Percentiles rank a stretch among this genome's conserved stretches.
phyloP scores from a whole-genome alignment of 2,797 vertebrate species.

The Crypturellus tataupa region DNA sequence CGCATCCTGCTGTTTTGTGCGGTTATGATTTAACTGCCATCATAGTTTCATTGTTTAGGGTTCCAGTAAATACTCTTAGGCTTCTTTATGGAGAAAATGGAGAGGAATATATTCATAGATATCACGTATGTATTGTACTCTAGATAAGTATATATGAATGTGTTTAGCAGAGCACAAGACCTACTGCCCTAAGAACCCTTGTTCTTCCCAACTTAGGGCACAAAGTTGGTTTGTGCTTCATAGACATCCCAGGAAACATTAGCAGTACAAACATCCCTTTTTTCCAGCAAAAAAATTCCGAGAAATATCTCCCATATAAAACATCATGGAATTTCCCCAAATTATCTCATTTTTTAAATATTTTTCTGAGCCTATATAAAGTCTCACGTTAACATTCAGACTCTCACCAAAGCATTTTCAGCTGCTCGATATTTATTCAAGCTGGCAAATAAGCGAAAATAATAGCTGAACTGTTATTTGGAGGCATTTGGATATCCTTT shows the following conservation, averaged over 20 bases:
- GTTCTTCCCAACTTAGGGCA: not conserved
- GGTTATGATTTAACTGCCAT: slow-evolving; percentile 16
- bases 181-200: not conserved
- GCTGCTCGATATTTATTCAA: not conserved
- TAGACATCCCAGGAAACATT: not conserved
- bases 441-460: slow-evolving; percentile 16
- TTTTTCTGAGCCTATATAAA: not conserved
- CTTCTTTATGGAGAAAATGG: not conserved
- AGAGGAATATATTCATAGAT: not conserved
- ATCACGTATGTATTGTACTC: not conserved
- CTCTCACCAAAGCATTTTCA: not conserved
- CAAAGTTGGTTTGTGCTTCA: not conserved
- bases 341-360: slow-evolving; percentile 24
- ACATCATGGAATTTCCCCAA: slow-evolving; percentile 13
- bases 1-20: slow-evolving; percentile 28
- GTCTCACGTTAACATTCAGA: not conserved
- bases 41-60: not conserved
- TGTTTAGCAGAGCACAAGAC: not conserved
- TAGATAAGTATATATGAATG: not conserved
- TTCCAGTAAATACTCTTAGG: slow-evolving; percentile 1
- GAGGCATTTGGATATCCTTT: not conserved
- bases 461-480: slow-evolving; percentile 10
- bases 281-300: not conserved
- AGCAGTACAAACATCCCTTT: not conserved
- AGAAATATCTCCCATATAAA: slow-evolving; percentile 4